Evolutionary conservation across 2,888 invertebrate species (phyloP).

Genomic region (Eumacrocentrus americanus): DNA sequence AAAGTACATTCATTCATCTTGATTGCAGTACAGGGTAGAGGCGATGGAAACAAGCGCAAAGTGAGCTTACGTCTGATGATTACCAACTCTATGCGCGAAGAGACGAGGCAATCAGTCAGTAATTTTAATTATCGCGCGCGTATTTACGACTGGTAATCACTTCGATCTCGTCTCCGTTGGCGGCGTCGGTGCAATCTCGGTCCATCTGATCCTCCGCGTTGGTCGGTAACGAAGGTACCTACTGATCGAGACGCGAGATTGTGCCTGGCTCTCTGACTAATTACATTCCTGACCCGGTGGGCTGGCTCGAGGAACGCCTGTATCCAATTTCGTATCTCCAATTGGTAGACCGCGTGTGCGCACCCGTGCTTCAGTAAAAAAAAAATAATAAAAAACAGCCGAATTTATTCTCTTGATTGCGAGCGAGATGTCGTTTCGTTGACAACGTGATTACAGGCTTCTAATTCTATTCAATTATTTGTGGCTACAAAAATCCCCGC

Average conservation of each 20-base stretch:
- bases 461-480: not conserved
- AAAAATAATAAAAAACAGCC: not conserved
- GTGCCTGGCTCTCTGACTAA: slow-evolving; percentile 51
- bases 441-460: slow-evolving; percentile 1
- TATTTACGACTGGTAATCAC: slow-evolving; percentile 49
- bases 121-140: slow-evolving; percentile 52
- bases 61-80: not conserved
- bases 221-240: slow-evolving; percentile 39
- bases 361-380: not conserved
- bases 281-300: slow-evolving; percentile 55
- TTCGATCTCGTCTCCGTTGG: slow-evolving; percentile 38
- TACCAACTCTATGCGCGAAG: not conserved
- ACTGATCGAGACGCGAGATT: slow-evolving; percentile 50
- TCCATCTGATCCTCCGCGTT: slow-evolving; percentile 26
- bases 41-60: not conserved
- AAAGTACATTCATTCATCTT: not conserved
- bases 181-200: slow-evolving; percentile 37
- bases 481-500: not conserved
- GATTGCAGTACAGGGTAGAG: not conserved
- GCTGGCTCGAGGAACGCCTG: slow-evolving; percentile 35
- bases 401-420: not conserved
- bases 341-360: slow-evolving; percentile 32
- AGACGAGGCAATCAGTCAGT: slow-evolving; percentile 44
- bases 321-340: slow-evolving; percentile 40
- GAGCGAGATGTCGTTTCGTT: not conserved